Evolutionary conservation across 2,797 vertebrate genomes (phyloP).

Genomic region (Petrocephalus sullivani): DNA sequence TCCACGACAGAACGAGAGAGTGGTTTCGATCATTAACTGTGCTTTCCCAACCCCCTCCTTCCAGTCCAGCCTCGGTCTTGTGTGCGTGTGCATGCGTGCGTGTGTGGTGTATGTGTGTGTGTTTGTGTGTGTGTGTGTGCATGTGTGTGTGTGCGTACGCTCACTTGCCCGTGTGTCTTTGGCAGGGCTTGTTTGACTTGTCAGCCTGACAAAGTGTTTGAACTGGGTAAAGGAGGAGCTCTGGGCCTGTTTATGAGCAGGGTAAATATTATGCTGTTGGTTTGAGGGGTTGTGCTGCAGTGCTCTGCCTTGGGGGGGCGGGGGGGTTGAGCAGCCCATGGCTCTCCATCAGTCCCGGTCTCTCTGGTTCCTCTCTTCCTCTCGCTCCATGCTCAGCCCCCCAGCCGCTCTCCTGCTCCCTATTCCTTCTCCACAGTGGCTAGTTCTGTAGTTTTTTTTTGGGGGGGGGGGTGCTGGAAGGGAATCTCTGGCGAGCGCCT

Average conservation of each 20-base stretch:
- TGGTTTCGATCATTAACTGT: slow-evolving; percentile 6
- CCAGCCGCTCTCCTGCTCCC: not conserved
- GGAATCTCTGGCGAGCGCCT: not conserved
- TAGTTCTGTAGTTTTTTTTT: not conserved
- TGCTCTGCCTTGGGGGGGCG: slow-evolving; percentile 27
- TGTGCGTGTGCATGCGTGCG: not conserved
- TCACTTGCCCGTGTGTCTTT: slow-evolving; percentile 29
- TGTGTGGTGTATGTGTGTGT: not conserved
- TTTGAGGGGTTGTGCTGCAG: slow-evolving; percentile 38
- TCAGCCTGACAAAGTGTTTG: slow-evolving; percentile 58
- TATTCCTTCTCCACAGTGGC: not conserved
- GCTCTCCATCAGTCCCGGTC: not conserved
- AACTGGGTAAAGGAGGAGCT: slow-evolving; percentile 36
- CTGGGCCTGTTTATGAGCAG: slow-evolving; percentile 48
- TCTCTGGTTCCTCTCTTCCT: not conserved
- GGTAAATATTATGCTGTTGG: slow-evolving; percentile 61
- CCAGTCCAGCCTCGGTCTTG: slow-evolving; percentile 13
- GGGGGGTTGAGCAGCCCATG: not conserved
- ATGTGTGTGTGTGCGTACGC: slow-evolving; percentile 12
- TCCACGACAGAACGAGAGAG: slow-evolving; percentile 30
- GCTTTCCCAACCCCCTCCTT: too few relatives aligned
- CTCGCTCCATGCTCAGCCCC: slow-evolving; percentile 19
- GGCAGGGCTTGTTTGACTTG: slow-evolving; percentile 45
- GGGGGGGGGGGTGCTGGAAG: not conserved
- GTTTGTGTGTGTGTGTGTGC: slow-evolving; percentile 18